Base-by-base conservation (phyloP, 2,113 vertebrate species). In the Salminus brasiliensis region DNA sequence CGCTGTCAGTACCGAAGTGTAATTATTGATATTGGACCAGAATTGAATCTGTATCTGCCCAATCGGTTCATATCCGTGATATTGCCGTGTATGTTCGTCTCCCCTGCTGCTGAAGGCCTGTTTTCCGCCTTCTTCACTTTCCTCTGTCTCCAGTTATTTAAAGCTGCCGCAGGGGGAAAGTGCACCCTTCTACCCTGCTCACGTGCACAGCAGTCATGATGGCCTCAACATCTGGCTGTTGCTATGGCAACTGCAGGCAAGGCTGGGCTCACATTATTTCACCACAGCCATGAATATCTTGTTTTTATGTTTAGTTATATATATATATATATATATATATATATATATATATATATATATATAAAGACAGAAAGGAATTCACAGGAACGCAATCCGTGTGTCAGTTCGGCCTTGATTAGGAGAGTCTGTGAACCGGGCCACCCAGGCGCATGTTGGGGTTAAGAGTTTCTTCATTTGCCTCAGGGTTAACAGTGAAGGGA, bases 211-310 rank as follows among this genome's bases (percentile, higher is more conserved):
- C 29, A 71, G 75, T 79, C 79, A 70, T 82, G 74, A 86, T 87
- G 76, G 76, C 78, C 77, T 72, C 83, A 88, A 93, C 92, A 92
- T 93, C 91, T 91, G 91, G 85, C 79, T 76, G 83, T 92, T 78
- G 15, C 85, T 82, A 90, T 90, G 89, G 91, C 84, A 87, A 93
- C 89, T 0, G 76, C 68, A 53, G 77, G 10, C 47, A 81, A 59
- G 75, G 39, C 32, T 43, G 23, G 65, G 45, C 47, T 66, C 25
- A 29, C 21, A 68, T n/a, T 76, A 82, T 88, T 84, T 81, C 59
- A 73, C 81, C 36, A 16, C 0, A 21, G 57, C 29, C n/a, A 21
- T 66, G 25, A 27, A 65, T 73, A 41, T 30, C 12, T 45, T 45
- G n/a, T n/a, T n/a, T n/a, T n/a, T n/a, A n/a, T n/a, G n/a, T n/a